Percentiles rank a stretch among this genome's conserved stretches.
These are phyloP conservation scores for Drosophila aff. DNA, from an alignment of 1,140 invertebrate genomes.

Conservation along the genomic window DNA sequence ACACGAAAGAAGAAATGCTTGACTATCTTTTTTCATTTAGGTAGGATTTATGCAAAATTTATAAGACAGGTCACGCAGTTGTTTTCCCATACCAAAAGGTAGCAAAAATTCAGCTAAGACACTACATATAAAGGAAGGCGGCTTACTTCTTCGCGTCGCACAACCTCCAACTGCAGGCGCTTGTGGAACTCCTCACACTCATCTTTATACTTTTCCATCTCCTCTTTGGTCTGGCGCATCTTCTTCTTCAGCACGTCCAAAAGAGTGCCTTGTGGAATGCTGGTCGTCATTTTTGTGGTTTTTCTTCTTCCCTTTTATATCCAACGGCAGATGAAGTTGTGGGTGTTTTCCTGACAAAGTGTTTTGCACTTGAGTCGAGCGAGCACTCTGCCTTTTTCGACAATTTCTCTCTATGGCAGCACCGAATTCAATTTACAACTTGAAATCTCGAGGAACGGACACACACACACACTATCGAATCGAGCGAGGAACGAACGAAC, in stretches of 20 bases:
- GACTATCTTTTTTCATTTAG: conserved; percentile 43
- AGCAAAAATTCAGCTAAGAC: conserved; percentile 35
- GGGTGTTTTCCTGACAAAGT: conserved; percentile 73
- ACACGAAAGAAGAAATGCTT: conserved; percentile 52
- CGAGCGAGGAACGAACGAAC: conserved; percentile 57
- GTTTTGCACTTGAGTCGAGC: conserved; percentile 61
- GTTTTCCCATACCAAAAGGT: conserved; percentile 42
- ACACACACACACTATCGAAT: conserved; percentile 57
- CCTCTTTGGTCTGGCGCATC: conserved; percentile 99
- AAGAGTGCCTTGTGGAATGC: conserved; percentile 93
- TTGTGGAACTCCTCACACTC: conserved; percentile 96
- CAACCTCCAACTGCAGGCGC: conserved; percentile 94
- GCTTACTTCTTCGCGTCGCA: conserved; percentile 97
- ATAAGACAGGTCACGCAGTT: conserved; percentile 48
- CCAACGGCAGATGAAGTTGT: conserved; percentile 38
- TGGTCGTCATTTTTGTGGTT: conserved; percentile 91
- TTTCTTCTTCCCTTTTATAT: conserved; percentile 74
- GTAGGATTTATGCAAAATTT: conserved; percentile 56
- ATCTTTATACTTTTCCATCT: conserved; percentile 98
- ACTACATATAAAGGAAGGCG: conserved; percentile 27
- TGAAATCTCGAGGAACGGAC: conserved; percentile 58
- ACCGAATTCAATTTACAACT: conserved; percentile 68
- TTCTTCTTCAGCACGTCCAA: conserved; percentile 99
- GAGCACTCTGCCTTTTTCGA: conserved; percentile 65
- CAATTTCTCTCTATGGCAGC: conserved; percentile 64